phyloP scores from a whole-genome alignment of 1,140 invertebrate genomes.

The Diabrotica undecimpunctata region DNA sequence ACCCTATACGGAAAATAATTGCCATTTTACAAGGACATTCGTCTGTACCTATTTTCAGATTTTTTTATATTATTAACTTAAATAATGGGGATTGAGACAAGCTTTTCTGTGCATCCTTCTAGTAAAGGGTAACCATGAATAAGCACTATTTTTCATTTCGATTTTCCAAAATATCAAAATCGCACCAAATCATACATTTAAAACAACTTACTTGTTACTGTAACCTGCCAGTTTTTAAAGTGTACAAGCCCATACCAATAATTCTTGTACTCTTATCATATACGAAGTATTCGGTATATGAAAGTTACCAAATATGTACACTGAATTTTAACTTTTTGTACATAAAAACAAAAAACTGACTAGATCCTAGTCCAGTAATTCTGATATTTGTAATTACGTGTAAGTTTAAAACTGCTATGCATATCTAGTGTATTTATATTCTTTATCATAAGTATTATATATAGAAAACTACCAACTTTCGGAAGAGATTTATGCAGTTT shows the following conservation, averaged over 20 bases:
- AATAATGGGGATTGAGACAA: too few relatives aligned
- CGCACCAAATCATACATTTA: too few relatives aligned
- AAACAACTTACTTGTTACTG: background rate
- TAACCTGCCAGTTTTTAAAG: slow-evolving; percentile 14
- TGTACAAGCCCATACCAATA: slow-evolving; percentile 9
- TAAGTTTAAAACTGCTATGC: slow-evolving; percentile 37
- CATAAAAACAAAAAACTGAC: slow-evolving; percentile 42
- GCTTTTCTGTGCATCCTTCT: too few relatives aligned
- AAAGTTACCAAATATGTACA: slow-evolving; percentile 49
- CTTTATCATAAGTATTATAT: slow-evolving; percentile 30
- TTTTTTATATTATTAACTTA: too few relatives aligned
- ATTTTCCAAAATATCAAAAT: too few relatives aligned
- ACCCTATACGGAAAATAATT: too few relatives aligned
- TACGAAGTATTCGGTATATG: slow-evolving; percentile 42
- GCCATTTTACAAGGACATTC: too few relatives aligned
- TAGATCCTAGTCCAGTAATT: slow-evolving; percentile 45
- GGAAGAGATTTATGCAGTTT: background rate
- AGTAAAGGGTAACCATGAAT: too few relatives aligned
- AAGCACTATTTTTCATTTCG: too few relatives aligned
- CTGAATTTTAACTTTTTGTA: slow-evolving; percentile 40
- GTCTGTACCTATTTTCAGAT: too few relatives aligned
- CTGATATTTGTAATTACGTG: slow-evolving; percentile 37
- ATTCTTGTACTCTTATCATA: slow-evolving; percentile 21
- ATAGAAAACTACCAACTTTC: background rate
- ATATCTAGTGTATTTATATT: slow-evolving; percentile 43